phyloP scores from a whole-genome alignment of 2,113 vertebrate species.

The Opisthocomus hoazin region DNA sequence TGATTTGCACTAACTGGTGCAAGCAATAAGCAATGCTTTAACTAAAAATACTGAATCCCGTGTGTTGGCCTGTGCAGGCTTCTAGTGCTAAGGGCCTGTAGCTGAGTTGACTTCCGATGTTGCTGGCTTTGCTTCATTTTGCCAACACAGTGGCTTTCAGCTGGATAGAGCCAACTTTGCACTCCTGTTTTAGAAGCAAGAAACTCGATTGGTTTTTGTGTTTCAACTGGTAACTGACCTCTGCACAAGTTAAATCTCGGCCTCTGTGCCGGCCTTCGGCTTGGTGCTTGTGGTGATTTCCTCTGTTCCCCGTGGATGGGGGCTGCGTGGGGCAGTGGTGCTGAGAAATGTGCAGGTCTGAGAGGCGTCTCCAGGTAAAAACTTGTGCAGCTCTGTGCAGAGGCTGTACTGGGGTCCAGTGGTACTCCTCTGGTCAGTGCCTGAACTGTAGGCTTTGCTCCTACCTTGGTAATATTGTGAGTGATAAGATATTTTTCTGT shows the following conservation, averaged over 20 bases:
- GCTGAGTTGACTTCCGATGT: not conserved
- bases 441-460: not conserved
- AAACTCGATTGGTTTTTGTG: not conserved
- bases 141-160: not conserved
- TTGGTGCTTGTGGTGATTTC: not conserved
- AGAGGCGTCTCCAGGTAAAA: not conserved
- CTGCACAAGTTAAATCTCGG: not conserved
- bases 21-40: not conserved
- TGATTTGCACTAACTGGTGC: not conserved
- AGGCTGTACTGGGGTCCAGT: not conserved
- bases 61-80: not conserved
- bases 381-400: not conserved
- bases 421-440: not conserved
- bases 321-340: not conserved
- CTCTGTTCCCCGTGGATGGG: not conserved
- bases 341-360: not conserved
- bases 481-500: not conserved
- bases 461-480: not conserved
- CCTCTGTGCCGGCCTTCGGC: not conserved
- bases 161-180: not conserved
- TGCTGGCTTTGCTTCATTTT: not conserved
- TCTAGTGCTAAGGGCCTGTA: not conserved
- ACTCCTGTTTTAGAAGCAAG: not conserved
- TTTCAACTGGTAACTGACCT: not conserved
- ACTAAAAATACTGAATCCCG: not conserved